Evolutionary conservation across 2,888 invertebrate genomes (phyloP).

Genomic region (Caenorhabditis sp.): DNA sequence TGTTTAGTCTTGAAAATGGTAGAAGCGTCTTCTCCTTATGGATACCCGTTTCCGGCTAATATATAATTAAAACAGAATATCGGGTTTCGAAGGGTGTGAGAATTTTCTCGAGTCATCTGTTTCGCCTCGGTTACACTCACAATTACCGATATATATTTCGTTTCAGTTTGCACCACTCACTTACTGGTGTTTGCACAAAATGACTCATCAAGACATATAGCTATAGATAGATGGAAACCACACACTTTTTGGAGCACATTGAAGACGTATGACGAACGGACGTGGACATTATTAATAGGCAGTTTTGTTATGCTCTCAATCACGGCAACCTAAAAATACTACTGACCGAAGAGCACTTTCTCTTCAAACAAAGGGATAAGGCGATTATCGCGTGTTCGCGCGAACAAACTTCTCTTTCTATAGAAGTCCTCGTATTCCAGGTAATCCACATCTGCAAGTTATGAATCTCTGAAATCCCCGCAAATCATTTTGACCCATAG

Average conservation of each 20-base stretch:
- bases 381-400: constrained; percentile 30
- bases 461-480: too few relatives aligned
- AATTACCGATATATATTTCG: constrained; percentile 33
- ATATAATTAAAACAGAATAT: constrained; percentile 44
- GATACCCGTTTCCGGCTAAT: constrained; percentile 57
- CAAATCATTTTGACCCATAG: too few relatives aligned
- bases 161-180: constrained; percentile 10
- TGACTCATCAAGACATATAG: constrained; percentile 44
- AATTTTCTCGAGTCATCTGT: constrained; percentile 62
- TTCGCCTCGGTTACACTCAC: constrained; percentile 49
- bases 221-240: constrained; percentile 25
- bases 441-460: constrained; percentile 45
- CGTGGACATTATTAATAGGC: not conserved
- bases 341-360: constrained; percentile 43
- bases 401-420: constrained; percentile 16
- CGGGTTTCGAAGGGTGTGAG: constrained; percentile 51
- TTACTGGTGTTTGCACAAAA: constrained; percentile 51
- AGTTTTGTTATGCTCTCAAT: constrained; percentile 1
- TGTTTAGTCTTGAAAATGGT: constrained; percentile 33
- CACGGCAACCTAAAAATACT: not conserved
- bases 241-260: constrained; percentile 35
- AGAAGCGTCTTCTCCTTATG: constrained; percentile 31
- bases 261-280: constrained; percentile 8
- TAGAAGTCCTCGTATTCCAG: constrained; percentile 36
- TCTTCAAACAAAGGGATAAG: constrained; percentile 41